These are phyloP conservation scores for Danaus chrysippus DNA, from an alignment of 2,888 invertebrate genomes.

Conservation along the genomic window DNA sequence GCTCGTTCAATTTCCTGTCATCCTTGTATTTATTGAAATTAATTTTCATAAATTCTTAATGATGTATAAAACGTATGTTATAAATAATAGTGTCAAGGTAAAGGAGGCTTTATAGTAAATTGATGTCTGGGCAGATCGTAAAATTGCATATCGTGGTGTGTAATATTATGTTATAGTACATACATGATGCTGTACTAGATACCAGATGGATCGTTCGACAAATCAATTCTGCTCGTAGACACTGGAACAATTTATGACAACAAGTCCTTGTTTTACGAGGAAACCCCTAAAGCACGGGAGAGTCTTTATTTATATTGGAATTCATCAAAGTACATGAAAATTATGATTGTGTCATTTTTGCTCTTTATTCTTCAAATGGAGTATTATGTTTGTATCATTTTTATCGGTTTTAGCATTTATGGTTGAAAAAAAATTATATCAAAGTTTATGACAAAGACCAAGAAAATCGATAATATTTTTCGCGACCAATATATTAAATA, in stretches of 20 bases:
- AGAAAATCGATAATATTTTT: no score
- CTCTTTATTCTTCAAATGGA: no score
- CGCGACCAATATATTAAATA: no score
- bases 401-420: no score
- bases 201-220: slow-evolving; percentile 25
- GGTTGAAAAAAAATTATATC: no score
- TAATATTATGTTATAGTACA: slow-evolving; percentile 1
- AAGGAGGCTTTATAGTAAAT: neutral
- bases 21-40: slow-evolving; percentile 1
- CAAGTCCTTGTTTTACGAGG: slow-evolving; percentile 52
- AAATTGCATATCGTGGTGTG: slow-evolving; percentile 10
- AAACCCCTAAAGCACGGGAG: neutral
- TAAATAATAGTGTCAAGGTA: slow-evolving; percentile 3
- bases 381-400: no score
- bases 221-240: slow-evolving; percentile 46
- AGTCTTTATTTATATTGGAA: no score
- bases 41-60: neutral
- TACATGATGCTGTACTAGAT: neutral
- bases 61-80: neutral
- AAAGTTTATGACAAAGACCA: no score
- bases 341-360: no score
- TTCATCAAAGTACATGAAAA: no score
- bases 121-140: slow-evolving; percentile 10
- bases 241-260: slow-evolving; percentile 51
- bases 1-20: no score